Percentiles rank a stretch among this genome's conserved stretches.
Conservation (phyloP, 2,797 vertebrate genomes). For the Halcyon badia region DNA sequence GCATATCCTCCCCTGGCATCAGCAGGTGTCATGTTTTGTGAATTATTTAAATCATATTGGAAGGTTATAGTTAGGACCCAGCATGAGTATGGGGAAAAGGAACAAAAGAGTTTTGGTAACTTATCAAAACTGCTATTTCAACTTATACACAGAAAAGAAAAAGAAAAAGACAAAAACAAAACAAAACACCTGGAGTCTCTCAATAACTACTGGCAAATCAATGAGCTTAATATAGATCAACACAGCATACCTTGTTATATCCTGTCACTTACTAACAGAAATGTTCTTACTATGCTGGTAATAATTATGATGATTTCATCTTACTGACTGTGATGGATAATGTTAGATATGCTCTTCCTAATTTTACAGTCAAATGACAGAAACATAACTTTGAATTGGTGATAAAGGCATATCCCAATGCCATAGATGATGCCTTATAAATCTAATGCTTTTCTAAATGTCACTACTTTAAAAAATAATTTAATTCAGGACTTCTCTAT, state of each 20-base stretch:
- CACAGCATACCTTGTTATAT: conserved; percentile 4
- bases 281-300: not conserved
- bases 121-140: conserved; percentile 11
- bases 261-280: not conserved
- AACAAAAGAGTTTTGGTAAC: conserved; percentile 18
- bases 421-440: not conserved
- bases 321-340: not conserved
- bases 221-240: conserved; percentile 5
- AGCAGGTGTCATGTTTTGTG: conserved; percentile 50
- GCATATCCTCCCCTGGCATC: conserved; percentile 33
- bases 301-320: conserved; percentile 9
- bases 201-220: not conserved
- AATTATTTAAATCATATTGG: conserved; percentile 9
- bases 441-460: not conserved
- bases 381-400: not conserved
- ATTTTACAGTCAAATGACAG: not conserved
- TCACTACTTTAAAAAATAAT: not conserved
- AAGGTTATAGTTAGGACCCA: conserved; percentile 39
- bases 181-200: not conserved
- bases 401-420: not conserved
- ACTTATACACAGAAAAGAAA: not conserved
- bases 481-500: not conserved
- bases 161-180: not conserved
- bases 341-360: not conserved
- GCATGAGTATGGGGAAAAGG: not conserved